phyloP scores from a whole-genome alignment of 2,888 invertebrate genomes.

The Stenolophus ochropezus region DNA sequence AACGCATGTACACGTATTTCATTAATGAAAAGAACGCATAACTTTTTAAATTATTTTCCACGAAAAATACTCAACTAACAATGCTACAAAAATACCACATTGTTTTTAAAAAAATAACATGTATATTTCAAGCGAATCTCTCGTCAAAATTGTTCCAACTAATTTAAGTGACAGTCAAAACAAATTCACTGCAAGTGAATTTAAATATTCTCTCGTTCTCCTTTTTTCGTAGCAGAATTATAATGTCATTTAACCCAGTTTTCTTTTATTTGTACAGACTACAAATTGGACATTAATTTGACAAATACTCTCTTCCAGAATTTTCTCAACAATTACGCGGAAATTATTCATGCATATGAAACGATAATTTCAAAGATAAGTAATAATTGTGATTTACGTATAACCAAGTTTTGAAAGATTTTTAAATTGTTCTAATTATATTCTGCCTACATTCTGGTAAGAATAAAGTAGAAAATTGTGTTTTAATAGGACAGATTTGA shows the following conservation, averaged over 20 bases:
- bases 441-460: too few relatives aligned
- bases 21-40: neutral
- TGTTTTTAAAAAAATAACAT: neutral
- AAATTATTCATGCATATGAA: neutral
- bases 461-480: too few relatives aligned
- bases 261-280: neutral
- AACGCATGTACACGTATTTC: too few relatives aligned
- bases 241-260: conserved; percentile 14
- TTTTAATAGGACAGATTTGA: too few relatives aligned
- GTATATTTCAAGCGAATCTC: neutral
- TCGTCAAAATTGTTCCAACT: neutral
- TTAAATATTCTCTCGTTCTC: conserved; percentile 12
- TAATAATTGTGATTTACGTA: too few relatives aligned
- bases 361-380: neutral
- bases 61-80: neutral
- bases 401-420: neutral
- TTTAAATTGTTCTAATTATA: neutral
- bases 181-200: neutral
- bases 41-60: neutral
- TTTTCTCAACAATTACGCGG: neutral
- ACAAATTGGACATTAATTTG: conserved; percentile 1
- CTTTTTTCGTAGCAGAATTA: neutral
- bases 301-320: neutral
- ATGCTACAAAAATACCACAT: neutral
- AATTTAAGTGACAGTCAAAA: neutral